Evolutionary conservation across 2,888 invertebrate species (phyloP), one percentile per base, ranked within the genome.

Genomic region (Caenorhabditis sp.): DNA sequence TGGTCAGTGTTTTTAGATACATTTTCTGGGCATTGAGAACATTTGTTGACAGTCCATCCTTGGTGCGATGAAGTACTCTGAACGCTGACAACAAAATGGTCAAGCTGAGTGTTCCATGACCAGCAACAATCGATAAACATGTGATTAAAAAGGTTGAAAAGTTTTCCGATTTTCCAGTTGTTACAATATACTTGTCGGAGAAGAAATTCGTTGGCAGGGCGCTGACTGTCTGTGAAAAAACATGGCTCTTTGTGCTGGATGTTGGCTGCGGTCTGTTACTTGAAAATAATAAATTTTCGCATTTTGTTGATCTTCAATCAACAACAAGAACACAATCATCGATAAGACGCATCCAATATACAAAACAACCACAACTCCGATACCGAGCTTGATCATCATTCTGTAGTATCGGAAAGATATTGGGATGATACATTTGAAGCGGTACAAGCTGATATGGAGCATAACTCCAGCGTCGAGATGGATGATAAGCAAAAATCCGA

Each of bases 391-490:
- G 31, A 64, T 65, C 53, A 64, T 52, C n/a, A 36, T 36, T 52
- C 49, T 31, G 56, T 73, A 73, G 27, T 63, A 59, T 25, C 68
- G 65, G 36, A 25, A 63, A 2, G 73, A 64, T 59, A 66, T 62
- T 59, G 73, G 73, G 31, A 73, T 68, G 31, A 73, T 62, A 49
- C 63, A 56, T 63, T 73, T 73, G 49, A 73, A n/a, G 3, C 73
- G 68, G 27, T 65, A 63, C 3, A 66, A 59, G 1, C 56, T 64
- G 50, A 73, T 68, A 27, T 73, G 68, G n/a, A 63, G 60, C 0
- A 73, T 61, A 27, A 73, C 64, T 26, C 65, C 64, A 0, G 59
- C 8, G 53, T 66, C 68, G 23, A 66, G 14, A 59, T 67, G 64
- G 5, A 72, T 58, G 2, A 58, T 10, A 23, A 68, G 14, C 17